Evolutionary conservation across 35 echinoderm and acorn worm species (phyloP), one percentile per base, ranked within the genome.

Genomic region (Diadema setosum): DNA sequence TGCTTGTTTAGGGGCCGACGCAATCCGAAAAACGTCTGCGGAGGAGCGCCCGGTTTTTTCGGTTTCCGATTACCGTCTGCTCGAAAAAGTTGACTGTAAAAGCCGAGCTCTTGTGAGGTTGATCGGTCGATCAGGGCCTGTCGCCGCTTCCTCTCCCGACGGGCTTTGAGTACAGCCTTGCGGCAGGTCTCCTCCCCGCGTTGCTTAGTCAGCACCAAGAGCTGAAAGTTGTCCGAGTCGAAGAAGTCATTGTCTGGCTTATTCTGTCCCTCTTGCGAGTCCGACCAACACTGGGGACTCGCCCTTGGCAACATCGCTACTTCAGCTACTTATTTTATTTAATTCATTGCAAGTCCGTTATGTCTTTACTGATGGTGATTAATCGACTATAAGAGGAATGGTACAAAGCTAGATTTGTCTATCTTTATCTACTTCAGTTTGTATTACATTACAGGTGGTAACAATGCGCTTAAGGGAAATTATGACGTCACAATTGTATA

Each of bases 161-260:
- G 70, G 11, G 70, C 70, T 35, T 43, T 76, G 1, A 76, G 20
- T 5, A n/a, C 7, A 17, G 27, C 70, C 14, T 23, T 32, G 25
- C 39, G 32, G 1, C 27, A 16, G 31, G 18, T 14, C 45, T 45
- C 41, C 65, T 87, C 24, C n/a, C 11, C 49, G 14, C 85, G 40
- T 5, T 49, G 33, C 26, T 87, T 37, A 20, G 67, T 87, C 39
- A 31, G 16, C 2, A 48, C 85, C 3, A 87, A 34, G 5, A 45
- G 60, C 3, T 42, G 39, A 65, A 70, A 75, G 20, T 87, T 67
- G 5, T 74, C 67, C n/a, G 85, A 87, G n/a, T 75, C 63, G 39
- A 87, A 87, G 63, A 87, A 87, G 20, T 35, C 85, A 0, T 32
- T 24, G 17, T 74, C 44, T 5, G 85, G 85, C 64, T 39, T 87